These are phyloP conservation scores for Nephrotoma guestfalica DNA, from an alignment of 2,888 invertebrate species.

Conservation along the genomic window DNA sequence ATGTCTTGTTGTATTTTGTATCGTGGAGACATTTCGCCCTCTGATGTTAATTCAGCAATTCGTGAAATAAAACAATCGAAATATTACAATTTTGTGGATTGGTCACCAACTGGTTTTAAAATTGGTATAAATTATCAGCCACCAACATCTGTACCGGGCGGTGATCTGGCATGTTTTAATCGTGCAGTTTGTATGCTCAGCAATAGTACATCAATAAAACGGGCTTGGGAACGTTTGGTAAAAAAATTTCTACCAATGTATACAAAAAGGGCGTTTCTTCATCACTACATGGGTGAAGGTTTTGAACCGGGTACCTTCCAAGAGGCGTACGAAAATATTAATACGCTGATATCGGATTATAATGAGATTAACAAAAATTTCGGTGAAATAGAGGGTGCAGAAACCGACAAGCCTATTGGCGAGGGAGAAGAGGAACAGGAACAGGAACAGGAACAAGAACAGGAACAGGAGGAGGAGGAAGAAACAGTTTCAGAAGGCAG, in stretches of 20 bases:
- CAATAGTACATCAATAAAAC: constrained; percentile 66
- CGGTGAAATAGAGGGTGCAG: not conserved
- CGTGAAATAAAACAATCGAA: constrained; percentile 53
- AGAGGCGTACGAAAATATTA: constrained; percentile 46
- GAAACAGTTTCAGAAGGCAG: too few species aligned
- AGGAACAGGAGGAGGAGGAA: not conserved
- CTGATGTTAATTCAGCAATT: constrained; percentile 59
- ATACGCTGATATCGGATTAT: constrained; percentile 49
- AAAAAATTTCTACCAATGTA: constrained; percentile 72
- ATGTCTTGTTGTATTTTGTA: constrained; percentile 61
- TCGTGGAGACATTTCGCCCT: constrained; percentile 50
- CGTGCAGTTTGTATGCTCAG: constrained; percentile 74
- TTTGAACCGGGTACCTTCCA: constrained; percentile 51
- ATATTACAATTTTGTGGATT: constrained; percentile 60
- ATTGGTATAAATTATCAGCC: constrained; percentile 35
- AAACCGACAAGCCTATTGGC: not conserved
- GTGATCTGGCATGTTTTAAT: constrained; percentile 57
- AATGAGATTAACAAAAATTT: constrained; percentile 41
- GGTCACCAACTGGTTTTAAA: constrained; percentile 75
- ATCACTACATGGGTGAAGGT: constrained; percentile 68
- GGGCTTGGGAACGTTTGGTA: constrained; percentile 64
- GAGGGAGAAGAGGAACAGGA: not conserved
- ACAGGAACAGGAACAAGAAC: not conserved
- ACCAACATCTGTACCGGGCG: constrained; percentile 50
- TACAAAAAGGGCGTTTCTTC: constrained; percentile 71